Evolutionary conservation across 2,113 vertebrate species (phyloP), one percentile per base, ranked within the genome.

Genomic region (Oenanthe melanoleuca): DNA sequence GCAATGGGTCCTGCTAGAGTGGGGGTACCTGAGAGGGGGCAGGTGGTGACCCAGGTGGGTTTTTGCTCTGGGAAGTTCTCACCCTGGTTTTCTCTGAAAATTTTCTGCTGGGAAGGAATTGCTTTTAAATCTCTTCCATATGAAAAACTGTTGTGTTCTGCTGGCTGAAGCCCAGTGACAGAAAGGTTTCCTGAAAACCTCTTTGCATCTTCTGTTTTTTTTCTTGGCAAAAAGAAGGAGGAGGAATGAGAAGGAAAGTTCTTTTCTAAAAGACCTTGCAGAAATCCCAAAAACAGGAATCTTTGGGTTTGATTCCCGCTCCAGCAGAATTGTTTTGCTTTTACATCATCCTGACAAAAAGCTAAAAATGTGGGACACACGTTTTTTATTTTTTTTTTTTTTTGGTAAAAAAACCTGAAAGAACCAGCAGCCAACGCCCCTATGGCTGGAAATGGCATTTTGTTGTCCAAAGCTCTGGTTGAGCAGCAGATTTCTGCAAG

Each of bases 281-380:
- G 71, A 34, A 19, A 34, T 86, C 75, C 66, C 5, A 2, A 56
- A 49, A 66, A 7, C 6, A 17, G 71, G 61, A 70, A 53, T 53
- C 66, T 12, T 23, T 12, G 75, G 45, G 61, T 55, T 81, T 34
- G 29, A 26, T 42, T 92, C 83, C 37, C 0, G 0, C 73, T 71
- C 71, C 59, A 44, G 63, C 42, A 6, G 57, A 75, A 77, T 87
- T 63, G n/a, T 78, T 92, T 78, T 49, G 86, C 69, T 81, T 90
- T 69, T 59, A 37, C 86, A 56, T 77, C 92, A 77, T 47, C 79
- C n/a, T 20, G 28, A 47, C 55, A 64, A 80, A 84, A 82, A 74
- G 90, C 72, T 74, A 45, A 83, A 93, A 84, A 83, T 40, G 21
- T 33, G 66, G 56, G 33, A 34, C 12, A 4, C 23, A 15, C 23